Base-by-base conservation (phyloP, 2,797 vertebrate genomes). In the Gephyroberyx darwinii region DNA sequence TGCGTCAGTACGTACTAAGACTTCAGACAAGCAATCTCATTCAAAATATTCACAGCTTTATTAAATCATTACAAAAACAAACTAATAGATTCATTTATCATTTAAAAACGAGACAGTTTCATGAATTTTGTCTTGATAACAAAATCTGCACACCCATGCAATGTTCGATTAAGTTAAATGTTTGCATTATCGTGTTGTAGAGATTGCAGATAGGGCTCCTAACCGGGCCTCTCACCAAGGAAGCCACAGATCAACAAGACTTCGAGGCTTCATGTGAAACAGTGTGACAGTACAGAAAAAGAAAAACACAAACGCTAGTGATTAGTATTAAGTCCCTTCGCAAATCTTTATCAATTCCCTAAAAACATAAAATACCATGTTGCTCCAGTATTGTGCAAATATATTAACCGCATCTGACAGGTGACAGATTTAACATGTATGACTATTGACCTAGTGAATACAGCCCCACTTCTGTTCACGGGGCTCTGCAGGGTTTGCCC, bases 11-110 rank as follows among this genome's bases (percentile, higher is more conserved):
- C 22, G 19, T 22, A 20, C 43, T 16, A 14, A 45, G 1, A 45
- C 12, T 14, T 2, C 3, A 41, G 39, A n/a, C 30, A 75, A 75
- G 60, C 48, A 43, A 65, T 68, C 10, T 69, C 17, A 22, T 86
- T 81, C 56, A 83, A 84, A 88, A 86, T 62, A 73, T 85, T 94
- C 93, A 94, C 91, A 94, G 92, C 88, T 94, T 94, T 94, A 95
- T 94, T 94, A 70, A 75, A 87, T 88, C 78, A 71, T 86, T 79
- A 88, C 75, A 85, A 90, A 45, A 86, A 89, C 60, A 84, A 84
- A 80, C 69, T 37, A 56, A 85, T 85, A 92, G 88, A 93, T 81
- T 88, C 84, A 87, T 80, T 65, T 45, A 82, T 80, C 74, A 84
- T 70, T 26, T 88, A 86, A 89, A 90, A 89, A 77, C 67, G 63